Evolutionary conservation across 1,140 invertebrate genomes (phyloP), one percentile per base, ranked within the genome.

Genomic region (Pollicipes pollicipes): DNA sequence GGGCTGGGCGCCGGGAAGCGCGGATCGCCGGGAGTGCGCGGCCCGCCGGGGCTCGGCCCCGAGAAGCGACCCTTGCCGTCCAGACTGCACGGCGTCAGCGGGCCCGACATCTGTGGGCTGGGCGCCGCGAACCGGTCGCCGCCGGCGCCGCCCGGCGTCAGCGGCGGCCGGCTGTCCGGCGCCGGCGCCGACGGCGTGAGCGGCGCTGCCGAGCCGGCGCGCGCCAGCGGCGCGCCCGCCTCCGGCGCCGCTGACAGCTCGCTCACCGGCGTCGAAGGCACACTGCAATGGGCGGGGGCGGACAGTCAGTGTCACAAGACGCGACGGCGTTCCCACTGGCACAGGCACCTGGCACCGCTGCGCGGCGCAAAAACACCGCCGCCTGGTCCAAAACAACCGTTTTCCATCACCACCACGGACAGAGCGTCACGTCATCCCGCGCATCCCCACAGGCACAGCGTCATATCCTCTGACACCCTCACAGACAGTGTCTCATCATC

Each of bases 111-210:
- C 70, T 71, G 70, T 30, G 70, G 29, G 70, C 70, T 72, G 71
- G 71, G 66, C 45, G 72, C 27, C 66, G 68, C 35, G 70, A 71
- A 71, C 26, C 45, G 45, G 45, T 58, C 45, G 17, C 45, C 45
- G 45, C 45, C 30, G 76, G 76, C 30, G 78, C 80, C 31, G 78
- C 76, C n/a, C 3, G 80, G 77, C 76, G 78, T 81, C 30, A 80
- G 74, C 30, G 77, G 76, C 24, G 73, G 73, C 35, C 67, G 73
- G 31, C 66, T 69, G 63, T 76, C 75, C 31, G 78, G 75, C 75
- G 79, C 80, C 71, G 78, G 76, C 30, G 80, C 80, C 32, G 81
- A 81, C 68, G 81, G 80, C 24, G 77, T 78, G 32, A 78, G 70
- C 68, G 76, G 76, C 32, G 81, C 81, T 73, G 80, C 81, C 58